Evolutionary conservation across 2,888 invertebrate species (phyloP).

Genomic region (Polyommatus iphigenia): DNA sequence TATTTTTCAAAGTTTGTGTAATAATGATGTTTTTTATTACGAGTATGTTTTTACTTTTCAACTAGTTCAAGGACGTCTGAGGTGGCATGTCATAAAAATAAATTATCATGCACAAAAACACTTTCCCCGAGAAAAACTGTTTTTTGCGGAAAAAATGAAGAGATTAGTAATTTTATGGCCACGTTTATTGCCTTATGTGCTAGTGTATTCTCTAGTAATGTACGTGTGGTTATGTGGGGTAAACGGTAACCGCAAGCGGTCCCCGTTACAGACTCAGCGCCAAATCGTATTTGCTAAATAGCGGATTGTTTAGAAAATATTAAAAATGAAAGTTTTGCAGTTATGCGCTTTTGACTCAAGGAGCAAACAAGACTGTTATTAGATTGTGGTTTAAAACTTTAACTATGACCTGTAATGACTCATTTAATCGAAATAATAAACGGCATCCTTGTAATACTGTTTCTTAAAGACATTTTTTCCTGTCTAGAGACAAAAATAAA

Average conservation of each 20-base stretch:
- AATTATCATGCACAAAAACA: not conserved
- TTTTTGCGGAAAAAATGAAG: not conserved
- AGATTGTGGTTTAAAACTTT: not conserved
- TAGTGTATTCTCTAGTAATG: slow-evolving; percentile 14
- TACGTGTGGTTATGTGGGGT: slow-evolving; percentile 24
- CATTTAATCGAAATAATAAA: not conserved
- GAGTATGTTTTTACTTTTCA: not conserved
- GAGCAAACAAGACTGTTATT: not conserved
- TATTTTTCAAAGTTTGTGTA: not conserved
- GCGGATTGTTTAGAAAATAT: slow-evolving; percentile 19
- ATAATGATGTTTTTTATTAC: not conserved
- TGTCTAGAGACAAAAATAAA: no score
- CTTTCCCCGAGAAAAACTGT: not conserved
- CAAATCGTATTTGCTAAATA: slow-evolving; percentile 19
- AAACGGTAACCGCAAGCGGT: slow-evolving; percentile 18
- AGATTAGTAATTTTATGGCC: not conserved
- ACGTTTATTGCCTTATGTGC: not conserved
- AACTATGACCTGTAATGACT: not conserved
- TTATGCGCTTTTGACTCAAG: not conserved
- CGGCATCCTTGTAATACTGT: no score
- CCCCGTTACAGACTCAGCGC: slow-evolving; percentile 31
- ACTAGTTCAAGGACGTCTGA: not conserved
- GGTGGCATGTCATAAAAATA: not conserved
- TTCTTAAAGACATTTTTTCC: no score
- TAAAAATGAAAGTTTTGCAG: not conserved